A percentile compares a stretch with the other conserved stretches of the same genome.
Conservation (phyloP, 2,888 invertebrate genomes). For the Lasius platythorax region DNA sequence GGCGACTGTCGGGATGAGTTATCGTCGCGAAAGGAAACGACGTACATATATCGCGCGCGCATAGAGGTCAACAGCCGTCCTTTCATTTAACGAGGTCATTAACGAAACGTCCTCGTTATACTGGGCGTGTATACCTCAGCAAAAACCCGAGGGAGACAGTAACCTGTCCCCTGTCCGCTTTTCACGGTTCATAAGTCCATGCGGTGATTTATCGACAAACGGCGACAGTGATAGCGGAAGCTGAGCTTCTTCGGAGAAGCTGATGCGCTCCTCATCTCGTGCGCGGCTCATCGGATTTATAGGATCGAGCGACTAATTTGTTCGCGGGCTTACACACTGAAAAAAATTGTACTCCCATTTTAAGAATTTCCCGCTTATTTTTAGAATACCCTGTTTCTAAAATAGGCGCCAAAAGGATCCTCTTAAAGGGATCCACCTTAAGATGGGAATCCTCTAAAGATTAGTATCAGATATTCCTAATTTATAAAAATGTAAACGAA, state of each 20-base stretch:
- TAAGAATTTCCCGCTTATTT: too few species aligned
- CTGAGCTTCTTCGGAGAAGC: not conserved
- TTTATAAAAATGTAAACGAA: too few species aligned
- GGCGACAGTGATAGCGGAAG: conserved; percentile 2
- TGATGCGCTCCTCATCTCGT: not conserved
- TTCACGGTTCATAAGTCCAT: conserved; percentile 53
- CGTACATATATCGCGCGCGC: conserved; percentile 15
- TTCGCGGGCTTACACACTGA: not conserved
- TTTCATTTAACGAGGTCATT: conserved; percentile 61
- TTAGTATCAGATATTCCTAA: too few species aligned
- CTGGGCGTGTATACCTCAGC: conserved; percentile 16
- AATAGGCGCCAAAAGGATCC: too few species aligned
- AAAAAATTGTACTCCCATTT: too few species aligned
- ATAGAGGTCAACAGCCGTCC: conserved; percentile 21
- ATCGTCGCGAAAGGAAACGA: conserved; percentile 52
- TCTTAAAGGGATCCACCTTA: too few species aligned
- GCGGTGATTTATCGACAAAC: conserved; percentile 44
- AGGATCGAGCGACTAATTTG: conserved; percentile 36
- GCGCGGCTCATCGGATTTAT: conserved; percentile 19
- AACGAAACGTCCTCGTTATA: conserved; percentile 48
- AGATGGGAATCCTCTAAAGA: too few species aligned
- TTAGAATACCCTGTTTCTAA: too few species aligned
- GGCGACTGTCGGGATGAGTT: conserved; percentile 38
- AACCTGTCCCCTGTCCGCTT: conserved; percentile 57
- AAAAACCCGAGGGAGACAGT: conserved; percentile 38